Evolutionary conservation across 2,888 invertebrate species (phyloP), one percentile per base, ranked within the genome.

Genomic region (Drosophila testacea): DNA sequence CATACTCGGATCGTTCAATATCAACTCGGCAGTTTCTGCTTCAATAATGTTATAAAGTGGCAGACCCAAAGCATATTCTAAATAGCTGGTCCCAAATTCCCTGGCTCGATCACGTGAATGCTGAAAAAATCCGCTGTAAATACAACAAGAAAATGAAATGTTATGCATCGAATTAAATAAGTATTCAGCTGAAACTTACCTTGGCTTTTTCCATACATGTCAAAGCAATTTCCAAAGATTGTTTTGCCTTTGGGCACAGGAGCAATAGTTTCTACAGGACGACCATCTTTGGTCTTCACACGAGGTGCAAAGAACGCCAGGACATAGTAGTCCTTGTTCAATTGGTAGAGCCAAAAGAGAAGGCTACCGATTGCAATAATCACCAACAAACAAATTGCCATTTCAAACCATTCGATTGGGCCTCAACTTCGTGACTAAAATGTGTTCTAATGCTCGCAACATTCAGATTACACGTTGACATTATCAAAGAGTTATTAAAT

Each of bases 221-320:
- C 92, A 13, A 92, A 87, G 50, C 70, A 75, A 57, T 91, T 91
- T 6, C 77, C 91, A 61, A 91, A 91, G 1, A 91, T 88, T 1
- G 87, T 85, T 2, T 10, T 52, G 0, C 89, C 87, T 34, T 78
- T 68, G 2, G 77, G 41, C 3, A 73, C n/a, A 0, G 89, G 81
- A 0, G 69, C 87, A 6, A 84, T 76, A 5, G 65, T 71, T 32
- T 90, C 86, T 16, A 89, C 9, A 0, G 87, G 69, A 0, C 69
- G 54, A 0, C 91, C 91, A 76, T 90, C 82, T 6, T 79, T 73
- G 0, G 90, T 90, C 32, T 69, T 83, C 0, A 90, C n/a, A n/a
- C 90, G 78, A 7, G 65, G 54, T 1, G 83, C 46, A 46, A 86
- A 86, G 38, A 85, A 77, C 0, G 86, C 44, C 28, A 86, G 47